Evolutionary conservation across 2,888 invertebrate genomes (phyloP).

Genomic region (Ferdinandea cuprea): DNA sequence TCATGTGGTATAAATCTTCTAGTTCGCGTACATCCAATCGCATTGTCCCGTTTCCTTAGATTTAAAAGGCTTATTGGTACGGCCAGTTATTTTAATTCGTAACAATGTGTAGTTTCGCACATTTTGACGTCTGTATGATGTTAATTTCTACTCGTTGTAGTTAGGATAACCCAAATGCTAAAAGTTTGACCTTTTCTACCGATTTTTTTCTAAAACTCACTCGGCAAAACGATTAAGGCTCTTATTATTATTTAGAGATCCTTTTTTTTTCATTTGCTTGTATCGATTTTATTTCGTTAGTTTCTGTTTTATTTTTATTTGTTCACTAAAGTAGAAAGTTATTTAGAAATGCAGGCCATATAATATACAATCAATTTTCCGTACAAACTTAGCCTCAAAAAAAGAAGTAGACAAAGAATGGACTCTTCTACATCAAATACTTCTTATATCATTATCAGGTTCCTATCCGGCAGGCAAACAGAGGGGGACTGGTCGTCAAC

Average conservation of each 20-base stretch:
- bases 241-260: constrained; percentile 6
- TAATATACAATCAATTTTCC: constrained; percentile 13
- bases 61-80: too few species aligned
- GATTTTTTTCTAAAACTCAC: constrained; percentile 6
- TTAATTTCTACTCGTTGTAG: too few species aligned
- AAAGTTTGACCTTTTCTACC: constrained; percentile 1
- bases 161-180: too few species aligned
- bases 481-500: constrained; percentile 91
- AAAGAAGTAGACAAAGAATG: background rate
- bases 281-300: constrained; percentile 1
- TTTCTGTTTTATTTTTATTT: background rate
- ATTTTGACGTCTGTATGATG: too few species aligned
- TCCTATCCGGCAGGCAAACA: constrained; percentile 92
- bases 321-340: constrained; percentile 35
- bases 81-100: too few species aligned
- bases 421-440: constrained; percentile 2
- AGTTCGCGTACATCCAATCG: too few species aligned
- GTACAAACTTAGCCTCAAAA: constrained; percentile 33
- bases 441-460: constrained; percentile 59
- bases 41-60: too few species aligned
- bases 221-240: constrained; percentile 15
- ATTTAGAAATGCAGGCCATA: constrained; percentile 30
- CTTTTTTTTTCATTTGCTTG: constrained; percentile 23
- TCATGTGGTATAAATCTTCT: too few species aligned
- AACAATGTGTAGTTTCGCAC: too few species aligned